Base-by-base conservation (phyloP, 2,113 vertebrate species). In the Etheostoma cragini region DNA sequence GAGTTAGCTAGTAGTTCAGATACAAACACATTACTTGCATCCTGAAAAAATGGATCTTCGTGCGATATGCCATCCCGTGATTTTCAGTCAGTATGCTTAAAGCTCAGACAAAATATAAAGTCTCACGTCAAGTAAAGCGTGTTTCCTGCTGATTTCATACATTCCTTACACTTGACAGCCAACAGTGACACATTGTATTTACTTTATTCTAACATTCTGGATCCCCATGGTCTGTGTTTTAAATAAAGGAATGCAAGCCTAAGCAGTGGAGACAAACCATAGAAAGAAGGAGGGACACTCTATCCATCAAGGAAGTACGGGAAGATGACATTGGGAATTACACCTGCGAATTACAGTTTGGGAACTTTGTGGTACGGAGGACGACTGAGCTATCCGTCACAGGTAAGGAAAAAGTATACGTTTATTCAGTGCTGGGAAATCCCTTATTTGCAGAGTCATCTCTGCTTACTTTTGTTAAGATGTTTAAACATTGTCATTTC, bases 301-400 rank as follows among this genome's bases (percentile, higher is more conserved):
- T 99, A 30, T 95, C 97, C 72, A 98, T 99, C 92, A 95, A 94
- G 86, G 97, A 99, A 85, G 97, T 99, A 87, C 95, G 94, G 91
- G 98, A 99, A 94, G 98, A 99, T 80, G 98, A 99, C 94, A 98
- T 98, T 93, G 98, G 98, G 93, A 99, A 99, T 96, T 99, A 99
- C 79, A 99, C 98, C 4, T 99, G 98, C 82, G 98, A 99, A 89
- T 88, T 99, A 90, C 97, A 97, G 85, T 97, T 98, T 68, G 98
- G 98, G 89, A 95, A 94, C 89, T 99, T 99, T 91, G 94, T 98
- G 81, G 97, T 99, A 17, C 96, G 98, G 94, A 97, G 97, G 94
- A 99, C 98, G 0, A 99, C 98, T 0, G 96, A 98, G 92, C 93
- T 99, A 79, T 96, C 97, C n/a, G 98, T 99, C 84, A 99, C 98